Base-by-base conservation (phyloP, 2,888 invertebrate species). In the Molanna angustata region DNA sequence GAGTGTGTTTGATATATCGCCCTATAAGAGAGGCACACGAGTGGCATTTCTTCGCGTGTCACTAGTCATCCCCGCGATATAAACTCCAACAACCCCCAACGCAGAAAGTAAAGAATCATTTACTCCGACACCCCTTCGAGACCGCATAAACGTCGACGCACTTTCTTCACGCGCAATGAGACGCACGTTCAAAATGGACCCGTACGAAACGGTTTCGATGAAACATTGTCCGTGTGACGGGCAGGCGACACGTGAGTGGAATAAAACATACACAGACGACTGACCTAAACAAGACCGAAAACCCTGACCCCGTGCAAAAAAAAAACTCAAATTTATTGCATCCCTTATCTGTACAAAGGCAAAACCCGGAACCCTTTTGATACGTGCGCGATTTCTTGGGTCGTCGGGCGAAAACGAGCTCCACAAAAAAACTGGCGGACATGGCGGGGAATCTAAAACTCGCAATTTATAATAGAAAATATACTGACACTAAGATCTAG, bases 1-100 rank as follows among this genome's bases (percentile, higher is more conserved):
- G 50, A 57, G 50, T 53, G 56, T 54, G 54, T 54, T 54, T 57
- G 54, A 57, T 57, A 54, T 57, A 57, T 54, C 37, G 54, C 47
- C 51, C 45, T 48, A 27, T 9, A 22, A 40, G 52, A 41, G 51
- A 45, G 44, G 19, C 19, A 33, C 16, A 43, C 41, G 45, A 19
- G 40, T 20, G 41, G n/a, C 6, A 13, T n/a, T 3, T 16, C 39
- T 11, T 17, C n/a, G 18, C 39, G 39, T 39, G 39, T 39, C 18
- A 39, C 39, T 14, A 39, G 17, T 39, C 39, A 39, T 39, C 39
- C 4, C 9, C 6, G 18, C 14, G 39, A 14, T 9, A 13, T 18
- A 16, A 13, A 18, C n/a, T 14, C 9, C 17, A 14, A 39, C 3
- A 39, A 18, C 14, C 16, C n/a, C 16, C 17, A 9, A 4, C 3